Conservation (phyloP, 2,888 invertebrate species). For the Glyphotaelius pellucidus region DNA sequence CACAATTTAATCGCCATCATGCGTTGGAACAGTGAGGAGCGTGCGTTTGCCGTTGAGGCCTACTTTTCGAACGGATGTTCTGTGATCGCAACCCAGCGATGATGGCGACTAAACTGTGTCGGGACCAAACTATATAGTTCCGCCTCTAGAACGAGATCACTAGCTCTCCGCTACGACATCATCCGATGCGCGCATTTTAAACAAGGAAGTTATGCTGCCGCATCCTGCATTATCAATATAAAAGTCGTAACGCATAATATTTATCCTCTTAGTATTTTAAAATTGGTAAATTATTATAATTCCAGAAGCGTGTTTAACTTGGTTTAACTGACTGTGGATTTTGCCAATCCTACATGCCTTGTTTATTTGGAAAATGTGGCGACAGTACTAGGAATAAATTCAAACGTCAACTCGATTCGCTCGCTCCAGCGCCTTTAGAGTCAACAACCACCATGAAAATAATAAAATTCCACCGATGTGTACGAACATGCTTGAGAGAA, state of each 20-base stretch:
- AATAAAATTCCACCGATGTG: constrained; percentile 4
- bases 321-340: not conserved
- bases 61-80: too few species aligned
- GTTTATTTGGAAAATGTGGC: not conserved
- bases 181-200: too few species aligned
- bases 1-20: too few species aligned
- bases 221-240: not conserved
- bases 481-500: not conserved
- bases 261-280: not conserved
- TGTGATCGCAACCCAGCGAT: too few species aligned
- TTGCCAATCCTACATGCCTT: not conserved
- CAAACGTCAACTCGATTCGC: not conserved
- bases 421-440: constrained; percentile 18
- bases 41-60: too few species aligned
- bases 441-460: not conserved
- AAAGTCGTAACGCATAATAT: not conserved
- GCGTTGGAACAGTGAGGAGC: too few species aligned
- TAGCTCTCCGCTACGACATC: too few species aligned
- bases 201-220: too few species aligned
- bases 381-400: not conserved
- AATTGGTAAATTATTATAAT: not conserved
- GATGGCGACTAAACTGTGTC: too few species aligned
- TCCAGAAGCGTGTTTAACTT: not conserved
- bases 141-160: too few species aligned
- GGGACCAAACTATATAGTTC: too few species aligned